phyloP scores from a whole-genome alignment of 2,113 vertebrate species.

The Campylomormyrus tamandua region DNA sequence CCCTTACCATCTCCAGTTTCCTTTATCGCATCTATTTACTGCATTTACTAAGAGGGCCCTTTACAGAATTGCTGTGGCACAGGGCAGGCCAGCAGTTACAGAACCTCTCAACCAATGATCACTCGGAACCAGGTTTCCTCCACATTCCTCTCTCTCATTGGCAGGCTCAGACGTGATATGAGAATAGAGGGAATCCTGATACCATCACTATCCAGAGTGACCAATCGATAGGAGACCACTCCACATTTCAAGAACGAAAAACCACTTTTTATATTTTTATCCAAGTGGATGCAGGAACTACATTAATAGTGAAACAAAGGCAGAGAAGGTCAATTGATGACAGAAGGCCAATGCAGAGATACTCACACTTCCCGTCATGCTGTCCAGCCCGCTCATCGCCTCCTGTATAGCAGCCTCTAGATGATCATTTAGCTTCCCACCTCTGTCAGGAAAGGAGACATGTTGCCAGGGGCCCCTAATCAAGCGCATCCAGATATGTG shows the following conservation, averaged over 20 bases:
- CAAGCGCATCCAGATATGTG: neutral
- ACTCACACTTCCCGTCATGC: conserved; percentile 96
- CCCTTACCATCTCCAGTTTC: neutral
- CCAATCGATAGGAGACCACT: neutral
- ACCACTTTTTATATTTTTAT: neutral
- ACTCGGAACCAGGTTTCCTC: neutral
- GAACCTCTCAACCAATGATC: neutral
- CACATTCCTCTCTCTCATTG: neutral
- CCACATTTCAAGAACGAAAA: neutral
- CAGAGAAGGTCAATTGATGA: neutral
- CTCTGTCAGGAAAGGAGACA: conserved; percentile 58
- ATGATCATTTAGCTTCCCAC: conserved; percentile 94
- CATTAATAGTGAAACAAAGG: neutral
- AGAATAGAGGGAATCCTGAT: neutral
- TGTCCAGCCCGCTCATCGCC: conserved; percentile 96
- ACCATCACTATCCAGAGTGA: neutral
- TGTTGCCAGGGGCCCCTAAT: neutral
- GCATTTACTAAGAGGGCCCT: neutral
- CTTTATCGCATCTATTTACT: neutral
- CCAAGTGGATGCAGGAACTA: neutral
- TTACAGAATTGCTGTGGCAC: neutral
- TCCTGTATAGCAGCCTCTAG: conserved; percentile 99
- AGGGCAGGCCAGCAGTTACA: neutral
- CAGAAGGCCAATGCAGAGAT: conserved; percentile 2
- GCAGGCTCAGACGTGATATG: neutral